Base-by-base conservation (phyloP, 2,797 vertebrate species). In the Syngnathus acus region DNA sequence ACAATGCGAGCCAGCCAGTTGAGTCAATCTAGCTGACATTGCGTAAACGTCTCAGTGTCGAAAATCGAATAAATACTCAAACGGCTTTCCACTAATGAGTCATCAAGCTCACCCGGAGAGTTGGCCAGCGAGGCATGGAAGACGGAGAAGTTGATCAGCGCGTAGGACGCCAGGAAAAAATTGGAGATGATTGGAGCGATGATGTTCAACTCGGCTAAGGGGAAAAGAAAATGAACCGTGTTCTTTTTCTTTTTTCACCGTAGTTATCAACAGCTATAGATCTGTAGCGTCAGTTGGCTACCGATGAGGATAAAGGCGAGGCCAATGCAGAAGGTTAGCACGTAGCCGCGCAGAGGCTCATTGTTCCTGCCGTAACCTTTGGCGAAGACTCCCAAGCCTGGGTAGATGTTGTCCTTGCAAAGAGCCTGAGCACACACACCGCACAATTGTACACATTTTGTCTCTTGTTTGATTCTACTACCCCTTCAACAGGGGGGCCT, bases 141-240 rank as follows among this genome's bases (percentile, higher is more conserved):
- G 40, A 98, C 95, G 3, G 96, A 98, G 88, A 98, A 98, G 86
- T 98, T 98, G 73, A 98, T 98, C 86, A 98, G 89, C 17, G 96
- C 96, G 53, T 98, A 98, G 0, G 96, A 98, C 47, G 96, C 96
- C 91, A 98, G 86, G 89, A 98, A 98, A 89, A 98, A 98, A 85
- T 98, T 98, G 72, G 96, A 98, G 86, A 98, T 98, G 88, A 98
- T 98, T 73, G 96, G 96, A 84, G 96, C 96, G 66, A 98, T 98
- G 80, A 95, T 85, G 78, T 98, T 98, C 79, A 98, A 66, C 89
- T 98, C 92, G 6, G 93, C 96, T 98, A 43, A n/a, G 38, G 65
- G 69, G 70, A 45, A 16, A 43, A 23, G 3, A 45, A 13, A 42
- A 13, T 2, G 17, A 61, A 42, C 1, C 32, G 32, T 32, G 32